Evolutionary conservation across 2,797 vertebrate species (phyloP).

Genomic region (Ctenopoma multispine): DNA sequence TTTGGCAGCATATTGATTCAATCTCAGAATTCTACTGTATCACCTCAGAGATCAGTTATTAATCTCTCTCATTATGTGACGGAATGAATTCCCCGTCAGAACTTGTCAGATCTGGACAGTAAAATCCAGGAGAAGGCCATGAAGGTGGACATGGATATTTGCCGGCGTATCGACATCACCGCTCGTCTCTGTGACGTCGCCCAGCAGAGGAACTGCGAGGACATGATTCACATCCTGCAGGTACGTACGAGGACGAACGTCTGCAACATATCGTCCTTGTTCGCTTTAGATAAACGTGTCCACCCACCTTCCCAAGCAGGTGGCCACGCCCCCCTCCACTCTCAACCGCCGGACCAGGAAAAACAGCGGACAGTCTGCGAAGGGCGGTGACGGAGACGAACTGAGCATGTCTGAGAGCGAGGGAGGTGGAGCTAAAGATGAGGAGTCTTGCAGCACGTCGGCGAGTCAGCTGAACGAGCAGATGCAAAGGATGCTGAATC

Average conservation of each 20-base stretch:
- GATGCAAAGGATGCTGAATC: constrained; percentile 95
- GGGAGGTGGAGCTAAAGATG: constrained; percentile 84
- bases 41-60: background rate
- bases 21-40: background rate
- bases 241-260: constrained; percentile 56
- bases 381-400: constrained; percentile 87
- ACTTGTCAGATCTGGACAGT: constrained; percentile 91
- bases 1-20: no score
- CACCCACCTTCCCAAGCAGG: constrained; percentile 79
- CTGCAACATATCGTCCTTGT: background rate
- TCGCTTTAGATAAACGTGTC: rapidly evolving
- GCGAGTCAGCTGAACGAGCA: constrained; percentile 94
- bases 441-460: constrained; percentile 87
- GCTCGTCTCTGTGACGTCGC: constrained; percentile 93
- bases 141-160: constrained; percentile 98
- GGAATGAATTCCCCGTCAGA: constrained; percentile 69
- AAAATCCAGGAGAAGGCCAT: constrained; percentile 97
- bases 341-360: constrained; percentile 84
- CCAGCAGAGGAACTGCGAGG: constrained; percentile 94
- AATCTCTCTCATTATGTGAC: no score
- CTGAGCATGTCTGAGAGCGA: constrained; percentile 87
- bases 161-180: constrained; percentile 94
- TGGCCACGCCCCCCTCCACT: constrained; percentile 89
- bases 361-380: constrained; percentile 65
- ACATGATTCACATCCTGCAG: constrained; percentile 93